Evolutionary conservation across 2,888 invertebrate genomes (phyloP), one percentile per base, ranked within the genome.

Genomic region (Carabus problematicus): DNA sequence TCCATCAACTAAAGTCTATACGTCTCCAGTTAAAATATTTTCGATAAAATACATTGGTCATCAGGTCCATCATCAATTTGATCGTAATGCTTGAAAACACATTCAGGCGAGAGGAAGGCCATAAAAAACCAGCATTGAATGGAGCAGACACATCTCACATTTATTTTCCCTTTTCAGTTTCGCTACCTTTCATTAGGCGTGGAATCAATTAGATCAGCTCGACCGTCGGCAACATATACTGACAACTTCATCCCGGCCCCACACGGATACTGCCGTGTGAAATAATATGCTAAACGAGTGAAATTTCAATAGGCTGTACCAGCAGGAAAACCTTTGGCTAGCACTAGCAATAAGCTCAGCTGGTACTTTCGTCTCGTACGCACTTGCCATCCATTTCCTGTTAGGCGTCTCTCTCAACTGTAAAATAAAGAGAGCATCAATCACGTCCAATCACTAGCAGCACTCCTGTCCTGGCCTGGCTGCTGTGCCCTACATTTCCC

Each of bases 381-480:
- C 45, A 45, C 45, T 55, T 18, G 18, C 11, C n/a, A 55, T 19
- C 16, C 45, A 12, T 45, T n/a, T 29, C 54, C 54, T 19, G 54
- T 14, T 11, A 16, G 29, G 3, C 29, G 29, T 29, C 29, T 29
- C 29, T 29, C 7, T 9, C 12, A 8, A 18, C 52, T n/a, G 54
- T 49, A 54, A 54, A 63, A 63, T 63, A 54, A 63, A 63, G 63
- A 49, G 54, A 49, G 42, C 63, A 63, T 63, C 63, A 63, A 63
- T 63, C 63, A 63, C 63, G n/a, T 40, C 41, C 63, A 63, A 63
- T 63, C 63, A 54, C 52, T 40, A 63, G 40, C 63, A 63, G 63
- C 39, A 3, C 12, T 41, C 41, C 59, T 14, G 12, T 1, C 29
- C 29, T 29, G 29, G 29, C 2, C 2, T 29, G 29, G 29, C 29